Conservation (phyloP, 2,888 invertebrate species). For the Bombylius discolor region DNA sequence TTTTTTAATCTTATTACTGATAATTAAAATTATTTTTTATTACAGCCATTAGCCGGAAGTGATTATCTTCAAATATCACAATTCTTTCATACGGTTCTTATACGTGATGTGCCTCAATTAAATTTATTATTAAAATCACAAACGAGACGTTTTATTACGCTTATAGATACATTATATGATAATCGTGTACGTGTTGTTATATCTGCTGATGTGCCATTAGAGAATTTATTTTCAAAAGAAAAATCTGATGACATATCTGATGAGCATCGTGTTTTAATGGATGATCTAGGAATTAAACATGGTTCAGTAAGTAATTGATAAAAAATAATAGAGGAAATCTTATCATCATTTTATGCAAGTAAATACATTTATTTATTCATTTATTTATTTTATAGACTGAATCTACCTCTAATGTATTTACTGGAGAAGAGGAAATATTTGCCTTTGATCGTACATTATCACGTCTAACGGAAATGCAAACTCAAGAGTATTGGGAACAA, state of each 20-base stretch:
- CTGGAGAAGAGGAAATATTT: constrained; percentile 95
- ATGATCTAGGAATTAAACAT: constrained; percentile 77
- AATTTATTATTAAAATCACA: constrained; percentile 69
- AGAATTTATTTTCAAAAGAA: constrained; percentile 55
- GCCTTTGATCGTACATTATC: constrained; percentile 92
- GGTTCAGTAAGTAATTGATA: constrained; percentile 45
- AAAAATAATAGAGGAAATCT: too few relatives aligned
- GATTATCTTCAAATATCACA: constrained; percentile 90
- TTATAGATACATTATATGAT: constrained; percentile 95
- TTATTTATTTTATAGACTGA: constrained; percentile 44
- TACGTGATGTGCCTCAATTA: constrained; percentile 77
- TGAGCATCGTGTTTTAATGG: constrained; percentile 81
- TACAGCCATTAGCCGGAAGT: constrained; percentile 77
- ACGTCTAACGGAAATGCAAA: constrained; percentile 91
- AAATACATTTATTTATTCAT: too few relatives aligned
- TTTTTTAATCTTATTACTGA: background rate
- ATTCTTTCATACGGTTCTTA: constrained; percentile 89
- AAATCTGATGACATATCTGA: constrained; percentile 42
- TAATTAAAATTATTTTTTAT: background rate
- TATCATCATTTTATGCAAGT: background rate
- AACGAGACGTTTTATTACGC: constrained; percentile 85
- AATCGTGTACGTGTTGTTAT: constrained; percentile 77
- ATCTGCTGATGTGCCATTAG: constrained; percentile 65
- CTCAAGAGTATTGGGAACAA: constrained; percentile 81
- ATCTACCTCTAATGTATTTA: constrained; percentile 80